Evolutionary conservation across 1,140 invertebrate genomes (phyloP), one percentile per base, ranked within the genome.

Genomic region (Bombus superbus): DNA sequence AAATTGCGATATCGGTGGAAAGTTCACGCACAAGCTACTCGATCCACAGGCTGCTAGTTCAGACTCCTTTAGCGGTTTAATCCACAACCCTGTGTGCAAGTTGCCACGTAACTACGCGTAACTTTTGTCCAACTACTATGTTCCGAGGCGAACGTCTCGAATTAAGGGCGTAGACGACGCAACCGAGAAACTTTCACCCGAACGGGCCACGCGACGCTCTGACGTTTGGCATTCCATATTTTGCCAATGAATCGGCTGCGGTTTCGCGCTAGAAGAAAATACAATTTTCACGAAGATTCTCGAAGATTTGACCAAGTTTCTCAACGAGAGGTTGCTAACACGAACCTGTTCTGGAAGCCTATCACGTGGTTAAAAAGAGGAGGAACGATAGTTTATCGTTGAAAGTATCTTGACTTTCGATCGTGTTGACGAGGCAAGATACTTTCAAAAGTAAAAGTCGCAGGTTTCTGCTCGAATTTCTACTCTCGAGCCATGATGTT

Each of bases 161-260:
- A 90, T 92, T 90, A 88, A 91, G 89, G 81, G 90, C 85, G 84
- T 82, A 90, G 86, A 88, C 72, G 44, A 42, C 85, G 88, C 83
- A 71, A 84, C 81, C 6, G 35, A 15, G 79, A 59, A 91, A 91
- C 88, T 92, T 92, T 92, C 88, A 89, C 59, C 88, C 84, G 66
- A 81, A 44, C 77, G 59, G 25, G 53, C 62, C 71, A 38, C 47
- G 85, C 35, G 57, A 47, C 57, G 35, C 15, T 53, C 38, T 32
- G 68, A 73, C 59, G 42, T 57, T 44, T 38, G 40, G 9, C 74
- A 32, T 68, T 81, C 80, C 64, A 83, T 77, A 76, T 86, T 73
- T 84, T 66, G 11, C 15, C 18, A 47, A n/a, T 11, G 3, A 38
- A 68, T 53, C 47, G 18, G 18, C 32, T 9, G 15, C 6, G 2